phyloP scores from a whole-genome alignment of 2,113 vertebrate genomes.

The Nesoenas mayeri region DNA sequence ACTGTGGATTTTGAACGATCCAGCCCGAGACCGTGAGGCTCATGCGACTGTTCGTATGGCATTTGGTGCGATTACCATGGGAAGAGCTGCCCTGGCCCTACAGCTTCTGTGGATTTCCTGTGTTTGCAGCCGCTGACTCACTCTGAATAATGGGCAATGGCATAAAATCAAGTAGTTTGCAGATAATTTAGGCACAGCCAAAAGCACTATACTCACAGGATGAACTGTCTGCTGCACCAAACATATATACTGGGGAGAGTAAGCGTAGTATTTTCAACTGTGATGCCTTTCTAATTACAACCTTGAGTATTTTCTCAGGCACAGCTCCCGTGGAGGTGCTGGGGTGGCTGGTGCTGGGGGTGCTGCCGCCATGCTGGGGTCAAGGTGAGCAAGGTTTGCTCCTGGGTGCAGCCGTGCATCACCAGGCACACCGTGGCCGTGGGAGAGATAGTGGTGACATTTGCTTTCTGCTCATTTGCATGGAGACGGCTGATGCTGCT shows the following conservation, averaged over 20 bases:
- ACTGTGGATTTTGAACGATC: neutral
- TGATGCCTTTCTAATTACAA: neutral
- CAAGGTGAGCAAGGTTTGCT: neutral
- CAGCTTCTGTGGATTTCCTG: neutral
- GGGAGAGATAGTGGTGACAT: neutral
- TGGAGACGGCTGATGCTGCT: neutral
- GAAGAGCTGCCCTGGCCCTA: rapidly evolving
- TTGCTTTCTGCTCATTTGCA: neutral
- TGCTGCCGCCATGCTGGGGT: rapidly evolving
- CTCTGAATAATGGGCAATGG: neutral
- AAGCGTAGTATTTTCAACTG: neutral
- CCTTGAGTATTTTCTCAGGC: neutral
- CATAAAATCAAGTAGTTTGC: neutral
- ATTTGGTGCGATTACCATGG: rapidly evolving
- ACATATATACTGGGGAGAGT: neutral
- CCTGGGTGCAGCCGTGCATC: rapidly evolving
- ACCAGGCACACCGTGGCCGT: neutral
- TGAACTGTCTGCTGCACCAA: neutral
- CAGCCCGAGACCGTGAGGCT: neutral
- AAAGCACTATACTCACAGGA: neutral
- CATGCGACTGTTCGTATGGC: rapidly evolving
- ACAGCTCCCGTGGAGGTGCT: neutral
- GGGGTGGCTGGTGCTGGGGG: neutral
- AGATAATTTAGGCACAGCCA: neutral
- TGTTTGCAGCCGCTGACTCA: neutral